Conservation (phyloP, 2,113 vertebrate species). For the Poecilia latipinna region DNA sequence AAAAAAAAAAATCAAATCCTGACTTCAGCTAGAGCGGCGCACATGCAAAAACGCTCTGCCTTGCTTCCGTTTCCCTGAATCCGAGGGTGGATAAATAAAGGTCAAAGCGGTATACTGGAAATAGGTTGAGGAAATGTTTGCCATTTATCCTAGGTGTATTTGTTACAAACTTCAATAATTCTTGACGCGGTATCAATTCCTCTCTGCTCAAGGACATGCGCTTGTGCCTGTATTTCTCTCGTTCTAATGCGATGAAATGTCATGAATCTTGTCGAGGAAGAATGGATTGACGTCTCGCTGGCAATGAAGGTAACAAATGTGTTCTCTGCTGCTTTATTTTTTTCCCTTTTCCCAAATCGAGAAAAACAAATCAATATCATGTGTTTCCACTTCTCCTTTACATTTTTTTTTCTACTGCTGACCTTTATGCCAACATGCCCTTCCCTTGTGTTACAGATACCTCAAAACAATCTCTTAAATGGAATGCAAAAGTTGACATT, state of each 20-base stretch:
- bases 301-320: constrained; percentile 69
- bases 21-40: constrained; percentile 5
- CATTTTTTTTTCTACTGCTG: constrained; percentile 55
- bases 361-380: constrained; percentile 75
- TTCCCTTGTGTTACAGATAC: constrained; percentile 50
- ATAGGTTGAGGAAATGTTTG: constrained; percentile 57
- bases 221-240: constrained; percentile 32
- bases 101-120: constrained; percentile 35
- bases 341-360: constrained; percentile 29
- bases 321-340: constrained; percentile 21
- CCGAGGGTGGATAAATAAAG: constrained; percentile 39
- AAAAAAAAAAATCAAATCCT: not conserved
- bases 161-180: constrained; percentile 69
- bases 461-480: constrained; percentile 58
- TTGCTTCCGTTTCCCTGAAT: not conserved
- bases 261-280: constrained; percentile 69
- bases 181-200: constrained; percentile 71
- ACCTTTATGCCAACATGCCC: constrained; percentile 68
- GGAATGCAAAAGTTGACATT: constrained; percentile 74
- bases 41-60: not conserved
- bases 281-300: constrained; percentile 66
- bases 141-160: constrained; percentile 48
- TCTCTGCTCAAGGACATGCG: constrained; percentile 63
- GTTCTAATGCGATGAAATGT: constrained; percentile 55
- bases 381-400: constrained; percentile 46